Conservation (phyloP, 2,113 vertebrate species). For the Morone saxatilis region DNA sequence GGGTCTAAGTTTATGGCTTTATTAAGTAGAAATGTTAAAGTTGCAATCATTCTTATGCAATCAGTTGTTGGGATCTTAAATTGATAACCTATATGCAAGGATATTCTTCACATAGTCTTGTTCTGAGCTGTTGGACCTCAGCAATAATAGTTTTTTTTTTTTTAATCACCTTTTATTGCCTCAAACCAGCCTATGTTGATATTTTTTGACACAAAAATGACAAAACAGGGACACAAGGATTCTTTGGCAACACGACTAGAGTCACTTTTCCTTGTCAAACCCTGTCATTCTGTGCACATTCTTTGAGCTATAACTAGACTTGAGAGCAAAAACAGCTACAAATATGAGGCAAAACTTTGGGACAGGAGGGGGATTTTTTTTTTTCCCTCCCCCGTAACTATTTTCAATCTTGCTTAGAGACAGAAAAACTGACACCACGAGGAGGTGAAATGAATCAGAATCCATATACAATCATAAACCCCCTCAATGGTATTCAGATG, state of each 20-base stretch:
- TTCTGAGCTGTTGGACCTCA: too few relatives aligned
- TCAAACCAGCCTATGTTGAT: background rate
- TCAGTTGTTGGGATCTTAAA: background rate
- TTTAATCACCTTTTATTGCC: background rate
- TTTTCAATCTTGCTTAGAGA: background rate
- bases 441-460: background rate
- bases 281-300: background rate
- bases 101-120: background rate
- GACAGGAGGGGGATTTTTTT: background rate
- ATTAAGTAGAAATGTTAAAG: background rate
- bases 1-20: background rate
- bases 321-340: background rate
- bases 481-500: constrained; percentile 7
- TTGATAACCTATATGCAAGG: background rate
- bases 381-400: background rate
- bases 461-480: background rate
- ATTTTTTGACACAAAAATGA: background rate
- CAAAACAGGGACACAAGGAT: background rate
- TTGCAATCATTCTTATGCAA: background rate
- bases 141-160: background rate
- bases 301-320: background rate
- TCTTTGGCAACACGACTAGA: background rate
- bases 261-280: background rate
- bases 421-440: background rate
- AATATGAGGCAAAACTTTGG: background rate